phyloP scores from a whole-genome alignment of 1,140 invertebrate species.

The Ips typographus region DNA sequence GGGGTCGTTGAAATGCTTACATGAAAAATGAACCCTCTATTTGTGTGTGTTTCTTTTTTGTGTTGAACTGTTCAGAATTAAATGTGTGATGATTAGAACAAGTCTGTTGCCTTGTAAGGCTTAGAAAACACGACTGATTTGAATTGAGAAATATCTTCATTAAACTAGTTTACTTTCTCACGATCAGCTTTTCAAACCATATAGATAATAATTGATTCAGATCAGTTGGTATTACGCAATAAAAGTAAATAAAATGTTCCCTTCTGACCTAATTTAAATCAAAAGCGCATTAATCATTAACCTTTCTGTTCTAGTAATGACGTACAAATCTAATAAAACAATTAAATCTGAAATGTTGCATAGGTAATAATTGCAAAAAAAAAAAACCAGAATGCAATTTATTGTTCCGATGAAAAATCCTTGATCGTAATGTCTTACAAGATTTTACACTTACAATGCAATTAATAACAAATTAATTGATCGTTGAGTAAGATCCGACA shows the following conservation, averaged over 20 bases:
- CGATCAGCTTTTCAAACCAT: neutral
- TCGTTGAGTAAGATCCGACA: too few species aligned
- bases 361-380: neutral
- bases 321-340: neutral
- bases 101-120: neutral
- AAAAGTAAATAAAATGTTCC: neutral
- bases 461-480: neutral
- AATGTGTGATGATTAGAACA: neutral
- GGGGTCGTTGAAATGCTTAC: too few species aligned
- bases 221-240: neutral
- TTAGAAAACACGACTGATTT: neutral
- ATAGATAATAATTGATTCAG: neutral
- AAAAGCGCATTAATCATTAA: neutral
- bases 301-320: neutral
- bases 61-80: neutral
- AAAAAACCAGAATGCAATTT: slow-evolving; percentile 4
- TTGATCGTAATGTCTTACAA: slow-evolving; percentile 6
- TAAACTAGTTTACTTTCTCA: neutral
- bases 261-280: slow-evolving; percentile 3
- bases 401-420: slow-evolving; percentile 12
- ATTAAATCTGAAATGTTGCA: neutral
- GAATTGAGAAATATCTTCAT: neutral
- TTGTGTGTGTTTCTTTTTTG: too few species aligned
- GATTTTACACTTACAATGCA: slow-evolving; percentile 4
- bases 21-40: too few species aligned